Percentiles rank a stretch among this genome's conserved stretches.
Evolutionary conservation across 2,888 invertebrate genomes (phyloP).

Genomic region (Oxystoma pomonae): DNA sequence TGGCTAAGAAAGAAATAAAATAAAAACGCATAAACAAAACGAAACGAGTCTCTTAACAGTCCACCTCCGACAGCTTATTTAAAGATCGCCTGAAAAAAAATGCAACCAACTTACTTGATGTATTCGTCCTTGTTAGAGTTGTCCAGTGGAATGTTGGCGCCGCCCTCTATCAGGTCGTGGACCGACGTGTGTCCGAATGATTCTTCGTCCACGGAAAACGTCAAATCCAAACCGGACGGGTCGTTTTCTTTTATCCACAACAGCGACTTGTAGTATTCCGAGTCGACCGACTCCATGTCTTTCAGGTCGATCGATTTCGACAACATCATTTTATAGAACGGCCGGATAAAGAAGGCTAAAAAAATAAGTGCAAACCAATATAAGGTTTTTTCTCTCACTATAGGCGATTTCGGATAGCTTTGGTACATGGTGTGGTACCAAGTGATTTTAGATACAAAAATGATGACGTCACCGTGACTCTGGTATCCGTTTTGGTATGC

Average conservation of each 20-base stretch:
- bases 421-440: no score
- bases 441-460: no score
- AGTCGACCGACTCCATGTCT: slow-evolving; percentile 99
- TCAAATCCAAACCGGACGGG: slow-evolving; percentile 89
- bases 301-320: slow-evolving; percentile 88
- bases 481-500: no score
- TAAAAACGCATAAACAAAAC: no score
- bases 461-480: no score
- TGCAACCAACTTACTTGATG: slow-evolving; percentile 69
- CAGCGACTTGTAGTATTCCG: slow-evolving; percentile 97
- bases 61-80: no score
- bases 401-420: no score
- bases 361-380: no score
- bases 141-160: slow-evolving; percentile 84
- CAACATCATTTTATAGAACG: slow-evolving; percentile 99
- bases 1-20: no score
- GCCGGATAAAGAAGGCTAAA: slow-evolving; percentile 96
- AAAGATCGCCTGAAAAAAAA: no score
- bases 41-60: no score
- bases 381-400: no score
- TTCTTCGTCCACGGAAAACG: slow-evolving; percentile 96
- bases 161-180: slow-evolving; percentile 85
- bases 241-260: slow-evolving; percentile 97
- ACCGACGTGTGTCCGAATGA: slow-evolving; percentile 93
- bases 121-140: slow-evolving; percentile 96